Base-by-base conservation (phyloP, 2,888 invertebrate species). In the Macrophya alboannulata region DNA sequence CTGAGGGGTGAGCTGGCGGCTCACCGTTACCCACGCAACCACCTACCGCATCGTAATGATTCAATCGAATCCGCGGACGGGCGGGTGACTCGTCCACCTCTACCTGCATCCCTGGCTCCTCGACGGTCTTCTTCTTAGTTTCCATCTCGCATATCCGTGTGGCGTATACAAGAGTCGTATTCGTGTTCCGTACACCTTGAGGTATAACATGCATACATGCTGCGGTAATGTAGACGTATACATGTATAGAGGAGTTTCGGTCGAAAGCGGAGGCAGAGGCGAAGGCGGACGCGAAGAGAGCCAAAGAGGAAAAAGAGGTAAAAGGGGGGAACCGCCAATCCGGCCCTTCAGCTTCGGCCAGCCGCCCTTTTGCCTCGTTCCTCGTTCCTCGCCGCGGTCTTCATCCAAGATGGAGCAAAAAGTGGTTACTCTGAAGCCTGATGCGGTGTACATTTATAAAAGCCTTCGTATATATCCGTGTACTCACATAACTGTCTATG, bases 361-460 rank as follows among this genome's bases (percentile, higher is more conserved):
- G 51, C 77, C 84, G 86, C 74, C 84, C 72, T 81, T 87, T 87
- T 86, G 86, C 87, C 87, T 87, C 87, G 84, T 87, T 87, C 85
- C 86, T 79, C 76, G 71, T 55, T 55, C 55, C 55, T 71, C 86
- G 59, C 48, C 37, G 55, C 76, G 25, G 25, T 76, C 76, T 76
- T 76, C 55, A 17, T 77, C 77, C 77, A 77, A 77, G 77, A 55
- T 77, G 77, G 77, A 77, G 77, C 77, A 77, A 77, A 77, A 77
- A 77, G 77, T 48, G 51, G 77, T 77, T 15, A 31, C 77, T 5
- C 9, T 25, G 77, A 17, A 43, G 17, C n/a, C n/a, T 55, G 12
- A 6, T n/a, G 74, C 74, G 21, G 6, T 45, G 74, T 45, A 45
- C 74, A 45, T 10, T 10, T 31, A 10, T 21, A 74, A 4, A 43